phyloP scores from a whole-genome alignment of 2,113 vertebrate species.

The Burhinus oedicnemus region DNA sequence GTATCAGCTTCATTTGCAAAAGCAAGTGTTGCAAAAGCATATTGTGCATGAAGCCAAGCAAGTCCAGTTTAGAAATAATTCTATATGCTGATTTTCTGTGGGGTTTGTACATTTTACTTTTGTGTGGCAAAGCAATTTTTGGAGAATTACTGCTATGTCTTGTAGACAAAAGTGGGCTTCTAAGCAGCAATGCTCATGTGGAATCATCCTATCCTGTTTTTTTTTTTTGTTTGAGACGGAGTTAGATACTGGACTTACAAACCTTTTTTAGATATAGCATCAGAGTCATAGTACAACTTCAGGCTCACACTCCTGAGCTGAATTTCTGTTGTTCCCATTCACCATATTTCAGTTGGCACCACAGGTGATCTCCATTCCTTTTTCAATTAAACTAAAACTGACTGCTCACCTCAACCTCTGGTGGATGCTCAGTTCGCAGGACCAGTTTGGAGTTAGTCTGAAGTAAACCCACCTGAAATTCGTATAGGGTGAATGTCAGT shows the following conservation, averaged over 20 bases:
- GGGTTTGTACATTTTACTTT: not conserved
- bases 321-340: not conserved
- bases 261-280: not conserved
- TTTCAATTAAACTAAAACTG: not conserved
- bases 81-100: not conserved
- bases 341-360: not conserved
- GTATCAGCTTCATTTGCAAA: constrained; percentile 1
- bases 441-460: not conserved
- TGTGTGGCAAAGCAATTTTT: not conserved
- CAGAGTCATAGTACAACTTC: not conserved
- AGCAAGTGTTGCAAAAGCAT: not conserved
- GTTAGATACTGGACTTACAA: not conserved
- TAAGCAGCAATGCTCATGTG: not conserved
- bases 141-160: not conserved
- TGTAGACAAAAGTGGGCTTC: not conserved
- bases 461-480: not conserved
- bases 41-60: not conserved
- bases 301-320: not conserved
- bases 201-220: not conserved
- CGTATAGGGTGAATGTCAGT: not conserved
- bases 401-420: not conserved
- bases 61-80: not conserved
- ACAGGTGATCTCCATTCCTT: not conserved
- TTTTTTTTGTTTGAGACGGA: not conserved
- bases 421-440: not conserved